phyloP scores from a whole-genome alignment of 2,888 invertebrate species.

The Acanthosepion lycidas region DNA sequence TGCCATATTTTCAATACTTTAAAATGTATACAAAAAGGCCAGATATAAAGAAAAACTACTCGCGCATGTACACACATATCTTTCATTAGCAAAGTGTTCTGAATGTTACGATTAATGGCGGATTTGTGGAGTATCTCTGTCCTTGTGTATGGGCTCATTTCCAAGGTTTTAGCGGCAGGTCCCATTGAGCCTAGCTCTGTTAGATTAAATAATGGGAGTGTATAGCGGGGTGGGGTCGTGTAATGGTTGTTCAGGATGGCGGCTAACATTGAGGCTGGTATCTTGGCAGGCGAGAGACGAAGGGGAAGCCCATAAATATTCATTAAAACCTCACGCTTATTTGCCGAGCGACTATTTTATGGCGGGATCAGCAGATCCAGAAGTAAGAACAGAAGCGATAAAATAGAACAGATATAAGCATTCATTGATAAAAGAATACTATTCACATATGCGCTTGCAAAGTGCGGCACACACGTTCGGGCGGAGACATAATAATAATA shows the following conservation, averaged over 20 bases:
- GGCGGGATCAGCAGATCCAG: neutral
- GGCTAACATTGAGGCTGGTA: neutral
- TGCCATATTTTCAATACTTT: neutral
- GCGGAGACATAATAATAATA: neutral
- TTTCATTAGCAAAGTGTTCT: conserved; percentile 33
- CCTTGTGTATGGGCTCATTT: neutral
- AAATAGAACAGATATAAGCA: neutral
- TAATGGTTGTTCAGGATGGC: neutral
- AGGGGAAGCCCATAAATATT: neutral
- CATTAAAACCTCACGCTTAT: conserved; percentile 10
- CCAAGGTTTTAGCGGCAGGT: neutral
- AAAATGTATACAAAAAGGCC: neutral
- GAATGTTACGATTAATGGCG: neutral
- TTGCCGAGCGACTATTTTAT: neutral
- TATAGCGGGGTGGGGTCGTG: neutral
- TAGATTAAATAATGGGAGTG: neutral
- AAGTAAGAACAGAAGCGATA: neutral
- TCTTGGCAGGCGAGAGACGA: neutral
- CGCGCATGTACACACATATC: neutral
- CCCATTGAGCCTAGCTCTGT: neutral
- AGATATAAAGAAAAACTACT: neutral
- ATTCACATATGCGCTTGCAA: neutral
- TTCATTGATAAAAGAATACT: neutral
- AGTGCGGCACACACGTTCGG: neutral
- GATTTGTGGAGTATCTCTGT: neutral